Conservation (phyloP, 1,140 invertebrate genomes). For the Frieseomelitta varia region DNA sequence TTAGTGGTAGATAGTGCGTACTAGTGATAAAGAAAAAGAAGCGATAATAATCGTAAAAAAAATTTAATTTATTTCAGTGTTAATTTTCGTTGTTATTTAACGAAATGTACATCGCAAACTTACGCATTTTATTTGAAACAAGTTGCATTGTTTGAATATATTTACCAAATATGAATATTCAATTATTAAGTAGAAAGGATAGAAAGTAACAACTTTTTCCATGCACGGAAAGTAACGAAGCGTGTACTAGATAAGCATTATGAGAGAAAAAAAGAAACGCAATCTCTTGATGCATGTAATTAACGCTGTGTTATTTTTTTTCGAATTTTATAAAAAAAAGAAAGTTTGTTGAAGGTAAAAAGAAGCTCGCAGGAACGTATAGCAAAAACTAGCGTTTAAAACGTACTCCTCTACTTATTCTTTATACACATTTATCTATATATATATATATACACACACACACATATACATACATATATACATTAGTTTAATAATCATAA, state of each 20-base stretch:
- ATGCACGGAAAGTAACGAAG: slow-evolving; percentile 39
- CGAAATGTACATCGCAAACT: neutral
- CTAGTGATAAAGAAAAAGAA: neutral
- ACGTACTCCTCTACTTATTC: slow-evolving; percentile 17
- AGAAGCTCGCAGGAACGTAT: neutral
- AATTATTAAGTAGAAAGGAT: slow-evolving; percentile 50
- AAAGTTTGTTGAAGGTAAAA: neutral
- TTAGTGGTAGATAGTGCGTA: slow-evolving; percentile 9
- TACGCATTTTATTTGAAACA: slow-evolving; percentile 38
- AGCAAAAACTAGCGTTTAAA: neutral
- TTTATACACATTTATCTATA: slow-evolving; percentile 25
- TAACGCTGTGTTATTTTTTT: neutral
- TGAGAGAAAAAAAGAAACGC: neutral
- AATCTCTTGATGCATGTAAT: neutral
- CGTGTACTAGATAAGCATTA: slow-evolving; percentile 27
- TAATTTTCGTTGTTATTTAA: slow-evolving; percentile 31
- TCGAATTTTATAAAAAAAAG: slow-evolving; percentile 12
- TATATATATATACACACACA: neutral
- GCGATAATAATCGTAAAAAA: neutral
- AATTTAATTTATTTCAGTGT: slow-evolving; percentile 9
- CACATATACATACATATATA: neutral
- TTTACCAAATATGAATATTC: slow-evolving; percentile 42
- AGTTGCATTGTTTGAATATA: slow-evolving; percentile 44
- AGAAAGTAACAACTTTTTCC: slow-evolving; percentile 34
- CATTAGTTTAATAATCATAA: slow-evolving; percentile 12